Percentiles rank a stretch among this genome's conserved stretches.
phyloP scores from a whole-genome alignment of 1,140 invertebrate species.

The Choristoneura fumiferana region DNA sequence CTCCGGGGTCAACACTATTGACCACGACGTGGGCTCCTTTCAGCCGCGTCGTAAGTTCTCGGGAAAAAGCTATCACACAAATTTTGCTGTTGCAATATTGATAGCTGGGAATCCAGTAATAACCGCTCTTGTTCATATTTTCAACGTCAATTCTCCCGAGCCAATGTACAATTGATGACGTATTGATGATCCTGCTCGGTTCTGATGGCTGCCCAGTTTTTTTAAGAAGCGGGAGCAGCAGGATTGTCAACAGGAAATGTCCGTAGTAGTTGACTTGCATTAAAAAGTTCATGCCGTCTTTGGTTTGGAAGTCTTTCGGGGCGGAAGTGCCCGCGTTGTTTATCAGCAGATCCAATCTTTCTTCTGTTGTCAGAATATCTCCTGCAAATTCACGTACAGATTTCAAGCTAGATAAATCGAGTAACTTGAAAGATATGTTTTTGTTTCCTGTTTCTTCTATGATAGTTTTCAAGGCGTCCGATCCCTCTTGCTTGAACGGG shows the following conservation, averaged over 20 bases:
- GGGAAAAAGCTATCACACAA: constrained; percentile 81
- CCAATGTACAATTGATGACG: constrained; percentile 43
- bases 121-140: neutral
- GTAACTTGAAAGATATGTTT: constrained; percentile 81
- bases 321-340: constrained; percentile 86
- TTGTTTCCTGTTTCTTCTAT: constrained; percentile 80
- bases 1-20: constrained; percentile 87
- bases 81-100: constrained; percentile 86
- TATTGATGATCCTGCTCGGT: constrained; percentile 77
- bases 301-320: constrained; percentile 71
- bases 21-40: constrained; percentile 80
- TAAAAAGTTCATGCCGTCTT: constrained; percentile 67
- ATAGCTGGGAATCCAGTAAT: constrained; percentile 67
- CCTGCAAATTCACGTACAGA: constrained; percentile 84
- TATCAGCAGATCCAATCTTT: constrained; percentile 86
- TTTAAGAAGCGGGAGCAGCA: constrained; percentile 79
- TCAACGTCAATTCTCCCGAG: constrained; percentile 83
- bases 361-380: constrained; percentile 83
- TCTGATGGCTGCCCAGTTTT: constrained; percentile 44
- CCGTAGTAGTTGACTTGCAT: constrained; percentile 77
- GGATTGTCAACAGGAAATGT: constrained; percentile 77
- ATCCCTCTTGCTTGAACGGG: constrained; percentile 52
- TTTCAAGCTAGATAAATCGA: constrained; percentile 84
- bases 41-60: constrained; percentile 79
- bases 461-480: constrained; percentile 77